Evolutionary conservation across 2,888 invertebrate genomes (phyloP), one percentile per base, ranked within the genome.

Genomic region (Actias luna): DNA sequence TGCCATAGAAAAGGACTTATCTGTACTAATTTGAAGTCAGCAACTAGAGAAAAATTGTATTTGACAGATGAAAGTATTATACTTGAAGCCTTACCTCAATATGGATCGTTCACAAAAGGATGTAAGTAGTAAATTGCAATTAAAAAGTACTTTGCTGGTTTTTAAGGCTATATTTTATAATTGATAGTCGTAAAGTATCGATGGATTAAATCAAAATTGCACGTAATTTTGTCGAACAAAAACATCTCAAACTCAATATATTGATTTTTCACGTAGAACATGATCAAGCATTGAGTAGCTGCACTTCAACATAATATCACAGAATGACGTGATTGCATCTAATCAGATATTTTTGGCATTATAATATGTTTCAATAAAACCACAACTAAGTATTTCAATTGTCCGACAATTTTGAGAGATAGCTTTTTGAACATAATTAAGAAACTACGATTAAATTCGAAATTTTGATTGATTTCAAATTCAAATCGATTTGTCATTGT

Each of bases 401-500:
- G 46, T 50, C 46, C 25, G 46, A 50, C n/a, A 25, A 50, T 10
- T 50, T 8, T 50, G 4, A 25, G 22, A 25, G 22, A 50, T 50
- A 50, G 8, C 8, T 22, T 22, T 50, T 25, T 63, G 14, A 68
- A 69, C 66, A 63, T 69, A 72, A 74, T 71, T 67, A 69, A 63
- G 18, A 7, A 4, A 8, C 16, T 29, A 29, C 55, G 29, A 55
- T 27, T 29, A 29, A 5, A 55, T n/a, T 29, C 65, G 60, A 60
- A 66, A 71, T 69, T 70, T 70, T 72, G 67, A 68, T 66, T 72
- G 69, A 71, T 70, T 55, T 59, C 22, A 59, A 63, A 63, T 42
- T 59, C 10, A 66, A 76, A 75, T 67, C 77, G 77, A 85, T 85
- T 82, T 77, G 79, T 88, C 82, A 83, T 74, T 76, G 77, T 77